These are phyloP conservation scores for Mirounga angustirostris DNA, from an alignment of 2,113 vertebrate species.

Conservation along the genomic window DNA sequence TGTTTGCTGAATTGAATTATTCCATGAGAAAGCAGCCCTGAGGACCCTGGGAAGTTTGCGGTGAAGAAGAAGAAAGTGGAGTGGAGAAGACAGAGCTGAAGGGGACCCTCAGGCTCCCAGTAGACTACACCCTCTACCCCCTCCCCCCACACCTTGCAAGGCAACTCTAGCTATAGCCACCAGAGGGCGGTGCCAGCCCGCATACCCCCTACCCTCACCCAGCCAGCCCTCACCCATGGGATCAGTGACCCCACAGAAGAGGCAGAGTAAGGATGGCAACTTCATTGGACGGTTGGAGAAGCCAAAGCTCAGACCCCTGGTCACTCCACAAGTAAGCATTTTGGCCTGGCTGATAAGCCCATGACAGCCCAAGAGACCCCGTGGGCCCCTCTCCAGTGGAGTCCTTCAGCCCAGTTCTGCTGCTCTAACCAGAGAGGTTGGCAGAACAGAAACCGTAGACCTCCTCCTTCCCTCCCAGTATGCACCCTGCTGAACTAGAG, in stretches of 20 bases:
- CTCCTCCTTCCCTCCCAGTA: background rate
- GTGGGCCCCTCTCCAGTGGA: fast-evolving
- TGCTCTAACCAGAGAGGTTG: background rate
- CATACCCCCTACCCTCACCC: background rate
- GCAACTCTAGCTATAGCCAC: background rate
- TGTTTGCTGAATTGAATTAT: background rate
- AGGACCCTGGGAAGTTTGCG: background rate
- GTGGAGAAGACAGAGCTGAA: background rate
- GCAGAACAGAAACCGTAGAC: background rate
- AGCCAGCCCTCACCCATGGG: too few relatives aligned
- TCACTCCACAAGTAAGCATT: background rate
- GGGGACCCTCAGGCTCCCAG: background rate
- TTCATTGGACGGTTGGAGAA: slow-evolving; percentile 32
- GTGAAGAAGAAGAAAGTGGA: background rate
- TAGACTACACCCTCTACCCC: fast-evolving
- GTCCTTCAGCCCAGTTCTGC: background rate
- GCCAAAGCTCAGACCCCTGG: background rate
- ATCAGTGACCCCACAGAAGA: background rate
- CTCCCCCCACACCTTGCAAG: fast-evolving
- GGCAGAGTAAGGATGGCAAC: background rate
- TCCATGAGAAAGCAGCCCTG: background rate
- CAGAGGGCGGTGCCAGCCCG: slow-evolving; percentile 64
- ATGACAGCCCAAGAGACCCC: background rate
- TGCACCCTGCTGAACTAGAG: background rate
- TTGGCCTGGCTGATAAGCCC: background rate